These are phyloP conservation scores for Origma solitaria DNA, from an alignment of 2,113 vertebrate species.

Conservation along the genomic window DNA sequence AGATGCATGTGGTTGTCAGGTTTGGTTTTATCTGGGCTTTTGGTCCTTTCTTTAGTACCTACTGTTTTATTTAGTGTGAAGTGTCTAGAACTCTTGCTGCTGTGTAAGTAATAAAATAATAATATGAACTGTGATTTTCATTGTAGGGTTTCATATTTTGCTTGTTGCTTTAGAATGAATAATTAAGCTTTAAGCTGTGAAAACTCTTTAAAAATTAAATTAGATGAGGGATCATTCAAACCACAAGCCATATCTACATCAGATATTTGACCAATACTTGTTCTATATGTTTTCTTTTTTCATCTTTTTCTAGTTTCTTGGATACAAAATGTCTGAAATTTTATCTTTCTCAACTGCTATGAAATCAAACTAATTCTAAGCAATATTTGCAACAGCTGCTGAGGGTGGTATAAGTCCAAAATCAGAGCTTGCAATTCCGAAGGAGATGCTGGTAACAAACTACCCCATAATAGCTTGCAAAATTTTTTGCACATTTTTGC, in stretches of 20 bases:
- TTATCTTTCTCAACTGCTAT: not conserved
- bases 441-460: not conserved
- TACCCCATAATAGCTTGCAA: accelerated
- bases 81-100: not conserved
- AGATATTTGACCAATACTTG: not conserved
- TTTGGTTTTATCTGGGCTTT: not conserved
- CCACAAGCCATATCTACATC: not conserved
- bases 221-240: not conserved
- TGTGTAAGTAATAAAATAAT: not conserved
- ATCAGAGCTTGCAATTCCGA: not conserved
- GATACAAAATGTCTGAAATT: not conserved
- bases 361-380: not conserved
- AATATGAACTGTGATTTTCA: not conserved
- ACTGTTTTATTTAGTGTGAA: not conserved
- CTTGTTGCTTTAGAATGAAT: constrained; percentile 30
- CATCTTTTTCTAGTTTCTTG: not conserved
- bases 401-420: not conserved
- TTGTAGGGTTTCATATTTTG: not conserved
- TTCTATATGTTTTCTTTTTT: not conserved
- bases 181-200: not conserved
- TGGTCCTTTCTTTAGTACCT: not conserved
- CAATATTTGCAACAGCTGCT: not conserved
- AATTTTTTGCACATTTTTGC: not conserved
- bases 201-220: not conserved
- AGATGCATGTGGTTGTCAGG: not conserved